Evolutionary conservation across 2,888 invertebrate genomes (phyloP), one percentile per base, ranked within the genome.

Genomic region (Masnerella sp.): DNA sequence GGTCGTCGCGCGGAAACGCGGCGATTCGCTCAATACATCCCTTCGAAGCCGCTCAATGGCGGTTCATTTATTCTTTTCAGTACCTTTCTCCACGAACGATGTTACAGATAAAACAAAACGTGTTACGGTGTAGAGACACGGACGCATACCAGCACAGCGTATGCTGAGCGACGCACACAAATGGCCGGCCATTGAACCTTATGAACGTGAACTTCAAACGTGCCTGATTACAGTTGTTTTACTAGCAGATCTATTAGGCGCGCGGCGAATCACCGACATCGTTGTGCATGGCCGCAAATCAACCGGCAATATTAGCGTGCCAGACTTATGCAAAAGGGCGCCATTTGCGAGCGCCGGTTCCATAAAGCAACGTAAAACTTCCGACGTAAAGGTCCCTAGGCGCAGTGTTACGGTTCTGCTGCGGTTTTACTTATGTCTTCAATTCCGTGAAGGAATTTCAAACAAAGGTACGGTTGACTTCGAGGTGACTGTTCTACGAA

Each of bases 161-260:
- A 17, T 22, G 28, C 56, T 12, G 43, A 47, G 20, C 12, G 36
- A 58, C 67, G 58, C 67, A 68, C 67, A 68, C 58, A 43, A 68
- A 43, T 52, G 59, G 20, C 58, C 67, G 67, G 67, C 52, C 74
- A 56, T 70, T 75, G 75, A 75, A 75, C 75, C 62, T 68, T 68
- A 59, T 49, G 72, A 75, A 69, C 72, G 61, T 72, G 75, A 75
- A 75, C 75, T 75, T 75, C 65, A 72, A 67, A 67, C 64, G 58
- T 17, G 15, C 25, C 56, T 71, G 64, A 71, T 64, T 71, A 58
- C 64, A 64, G 71, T 64, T 71, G 56, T 62, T 62, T 64, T 49
- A 49, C 62, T 30, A 40, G 58, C 56, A 58, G 62, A 62, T 64
- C 70, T 62, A 70, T 70, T 70, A 70, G 69, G 47, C 52, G 42